Percentiles rank a stretch among this genome's conserved stretches.
Conservation (phyloP, 1,140 invertebrate species). For the Pachypeltis micranthus region DNA sequence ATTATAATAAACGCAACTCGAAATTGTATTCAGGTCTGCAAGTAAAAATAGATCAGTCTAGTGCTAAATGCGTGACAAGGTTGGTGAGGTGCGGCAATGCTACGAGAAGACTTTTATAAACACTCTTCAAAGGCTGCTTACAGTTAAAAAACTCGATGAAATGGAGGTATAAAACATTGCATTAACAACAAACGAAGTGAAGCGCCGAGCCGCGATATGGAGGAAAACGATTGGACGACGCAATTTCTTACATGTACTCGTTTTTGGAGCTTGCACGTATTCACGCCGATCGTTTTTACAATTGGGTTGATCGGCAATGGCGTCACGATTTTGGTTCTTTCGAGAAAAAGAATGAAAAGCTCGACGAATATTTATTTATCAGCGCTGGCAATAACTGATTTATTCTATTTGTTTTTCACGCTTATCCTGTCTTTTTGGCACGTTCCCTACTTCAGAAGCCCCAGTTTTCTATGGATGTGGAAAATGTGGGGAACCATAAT, state of each 20-base stretch:
- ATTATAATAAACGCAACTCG: not conserved
- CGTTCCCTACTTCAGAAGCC: slow-evolving; percentile 39
- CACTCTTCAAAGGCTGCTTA: not conserved
- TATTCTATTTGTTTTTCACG: slow-evolving; percentile 52
- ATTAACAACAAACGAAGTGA: too few species aligned
- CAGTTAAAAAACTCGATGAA: not conserved
- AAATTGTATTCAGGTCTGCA: not conserved
- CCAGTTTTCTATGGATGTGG: slow-evolving; percentile 37
- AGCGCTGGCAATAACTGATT: slow-evolving; percentile 55
- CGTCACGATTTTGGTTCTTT: slow-evolving; percentile 58
- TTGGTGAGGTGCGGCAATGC: slow-evolving; percentile 5
- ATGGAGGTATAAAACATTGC: too few species aligned
- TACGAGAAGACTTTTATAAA: not conserved
- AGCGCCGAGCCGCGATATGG: not conserved
- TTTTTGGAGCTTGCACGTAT: slow-evolving; percentile 49
- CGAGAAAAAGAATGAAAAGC: slow-evolving; percentile 54
- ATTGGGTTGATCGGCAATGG: slow-evolving; percentile 56
- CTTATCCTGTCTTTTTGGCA: slow-evolving; percentile 50
- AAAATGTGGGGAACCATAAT: slow-evolving; percentile 42
- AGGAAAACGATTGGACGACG: slow-evolving; percentile 3
- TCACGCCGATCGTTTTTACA: slow-evolving; percentile 51
- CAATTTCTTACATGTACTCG: slow-evolving; percentile 35
- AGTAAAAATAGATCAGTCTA: slow-evolving; percentile 2
- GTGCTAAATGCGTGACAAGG: slow-evolving; percentile 6
- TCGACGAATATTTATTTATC: slow-evolving; percentile 62